phyloP scores from a whole-genome alignment of 2,113 vertebrate species.

The Oryzias melastigma region DNA sequence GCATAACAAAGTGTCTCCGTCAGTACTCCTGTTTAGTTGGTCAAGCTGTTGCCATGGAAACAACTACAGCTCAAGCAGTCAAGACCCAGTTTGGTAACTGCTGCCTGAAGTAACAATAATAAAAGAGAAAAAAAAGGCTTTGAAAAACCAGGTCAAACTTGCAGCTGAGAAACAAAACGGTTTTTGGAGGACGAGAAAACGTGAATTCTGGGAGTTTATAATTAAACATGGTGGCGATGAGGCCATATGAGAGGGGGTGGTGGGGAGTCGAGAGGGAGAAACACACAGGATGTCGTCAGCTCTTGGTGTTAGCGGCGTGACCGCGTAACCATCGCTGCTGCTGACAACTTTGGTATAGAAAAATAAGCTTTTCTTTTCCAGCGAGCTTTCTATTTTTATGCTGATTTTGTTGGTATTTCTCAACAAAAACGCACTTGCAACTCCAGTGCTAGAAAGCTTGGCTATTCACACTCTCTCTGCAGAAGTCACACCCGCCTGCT shows the following conservation, averaged over 20 bases:
- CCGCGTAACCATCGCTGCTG: no score
- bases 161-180: neutral
- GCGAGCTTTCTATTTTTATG: neutral
- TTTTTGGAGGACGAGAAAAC: no score
- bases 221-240: slow-evolving; percentile 57
- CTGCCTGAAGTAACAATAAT: slow-evolving; percentile 20
- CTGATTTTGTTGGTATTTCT: slow-evolving; percentile 22
- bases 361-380: slow-evolving; percentile 7
- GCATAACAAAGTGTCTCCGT: slow-evolving; percentile 68
- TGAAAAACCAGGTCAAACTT: slow-evolving; percentile 48
- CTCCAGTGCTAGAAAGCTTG: slow-evolving; percentile 21
- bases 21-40: slow-evolving; percentile 58
- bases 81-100: slow-evolving; percentile 54
- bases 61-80: slow-evolving; percentile 63
- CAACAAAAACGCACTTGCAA: slow-evolving; percentile 18
- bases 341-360: slow-evolving; percentile 1
- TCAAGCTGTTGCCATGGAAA: slow-evolving; percentile 72
- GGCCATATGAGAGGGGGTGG: slow-evolving; percentile 56
- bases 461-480: slow-evolving; percentile 52
- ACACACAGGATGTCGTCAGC: slow-evolving; percentile 53
- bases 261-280: slow-evolving; percentile 13
- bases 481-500: slow-evolving; percentile 56
- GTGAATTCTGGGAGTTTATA: slow-evolving; percentile 31
- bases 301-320: slow-evolving; percentile 23
- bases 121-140: neutral